Evolutionary conservation across 2,888 invertebrate genomes (phyloP).

Genomic region (Cephus pygmeus): DNA sequence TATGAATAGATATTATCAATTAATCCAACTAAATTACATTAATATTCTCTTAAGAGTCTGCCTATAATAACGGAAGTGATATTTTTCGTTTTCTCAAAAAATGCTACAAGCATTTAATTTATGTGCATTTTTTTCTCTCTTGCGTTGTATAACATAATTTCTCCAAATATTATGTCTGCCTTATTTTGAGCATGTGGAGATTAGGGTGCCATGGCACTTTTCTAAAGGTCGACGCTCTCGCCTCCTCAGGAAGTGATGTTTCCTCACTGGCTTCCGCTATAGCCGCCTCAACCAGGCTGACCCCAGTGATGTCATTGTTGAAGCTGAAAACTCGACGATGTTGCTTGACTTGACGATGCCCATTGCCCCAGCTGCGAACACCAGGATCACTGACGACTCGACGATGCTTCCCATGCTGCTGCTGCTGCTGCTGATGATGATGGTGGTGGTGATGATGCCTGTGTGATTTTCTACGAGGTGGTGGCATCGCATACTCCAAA

Average conservation of each 20-base stretch:
- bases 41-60: neutral
- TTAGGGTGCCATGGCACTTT: constrained; percentile 68
- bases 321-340: constrained; percentile 51
- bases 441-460: constrained; percentile 38
- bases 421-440: constrained; percentile 15
- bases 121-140: neutral
- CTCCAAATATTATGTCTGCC: constrained; percentile 39
- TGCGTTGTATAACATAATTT: neutral
- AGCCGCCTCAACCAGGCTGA: constrained; percentile 28
- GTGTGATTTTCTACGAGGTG: constrained; percentile 39
- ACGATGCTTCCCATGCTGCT: constrained; percentile 40
- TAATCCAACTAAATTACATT: neutral
- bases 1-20: neutral
- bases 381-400: constrained; percentile 51
- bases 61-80: neutral
- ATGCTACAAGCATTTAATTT: neutral
- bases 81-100: neutral
- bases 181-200: constrained; percentile 65
- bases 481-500: constrained; percentile 44
- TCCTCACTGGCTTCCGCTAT: constrained; percentile 37
- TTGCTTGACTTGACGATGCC: constrained; percentile 22
- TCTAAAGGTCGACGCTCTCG: constrained; percentile 59
- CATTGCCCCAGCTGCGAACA: constrained; percentile 33
- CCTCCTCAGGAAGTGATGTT: constrained; percentile 35
- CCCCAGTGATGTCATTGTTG: constrained; percentile 33